Base-by-base conservation (phyloP, 64 coral and sea anemone genomes). In the Orbicella faveolata region DNA sequence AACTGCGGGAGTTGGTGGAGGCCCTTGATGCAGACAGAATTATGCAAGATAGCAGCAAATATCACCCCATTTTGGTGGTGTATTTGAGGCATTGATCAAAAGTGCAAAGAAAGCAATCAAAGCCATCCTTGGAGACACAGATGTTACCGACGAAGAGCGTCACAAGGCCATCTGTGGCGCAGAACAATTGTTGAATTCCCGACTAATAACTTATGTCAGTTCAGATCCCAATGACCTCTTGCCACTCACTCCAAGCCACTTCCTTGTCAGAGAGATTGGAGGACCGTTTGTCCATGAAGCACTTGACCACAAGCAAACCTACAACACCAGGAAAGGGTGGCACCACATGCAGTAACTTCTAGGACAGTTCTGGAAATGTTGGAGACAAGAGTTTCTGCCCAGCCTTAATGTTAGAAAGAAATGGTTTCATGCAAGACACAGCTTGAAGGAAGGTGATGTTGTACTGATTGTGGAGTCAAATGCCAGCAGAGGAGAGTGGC, bases 141-240 rank as follows among this genome's bases (percentile, higher is more conserved):
- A 67, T 85, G 88, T 89, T 67, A 79, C 61, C 23, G 79, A 94
- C 35, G 87, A 83, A 89, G 92, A 84, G 72, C 44, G 77, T 5
- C 87, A 84, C 53, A 89, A 68, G 78, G 92, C 87, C 17, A 75
- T 89, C 9, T 54, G 67, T 68, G 87, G 79, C 21, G 79, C 87
- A 16, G 92, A 94, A 76, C 41, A 67, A 41, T 73, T 89, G 74
- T 63, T 89, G 39, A 94, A 94, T 48, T 94, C 92, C 33, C 68
- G 79, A 75, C 79, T 78, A 55, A 80, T 88, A 21, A 89, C 87
- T 14, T 83, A 89, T 52, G 76, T 88, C 19, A 90, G 92, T 21
- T 94, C 87, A 74, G 87, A 89, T 79, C 36, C 74, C 13, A 85
- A 78, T 77, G 87, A 89, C 36, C 18, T 89, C 18, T 77, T 21